Conservation (phyloP, 2,888 invertebrate species). For the Trilocha varians region DNA sequence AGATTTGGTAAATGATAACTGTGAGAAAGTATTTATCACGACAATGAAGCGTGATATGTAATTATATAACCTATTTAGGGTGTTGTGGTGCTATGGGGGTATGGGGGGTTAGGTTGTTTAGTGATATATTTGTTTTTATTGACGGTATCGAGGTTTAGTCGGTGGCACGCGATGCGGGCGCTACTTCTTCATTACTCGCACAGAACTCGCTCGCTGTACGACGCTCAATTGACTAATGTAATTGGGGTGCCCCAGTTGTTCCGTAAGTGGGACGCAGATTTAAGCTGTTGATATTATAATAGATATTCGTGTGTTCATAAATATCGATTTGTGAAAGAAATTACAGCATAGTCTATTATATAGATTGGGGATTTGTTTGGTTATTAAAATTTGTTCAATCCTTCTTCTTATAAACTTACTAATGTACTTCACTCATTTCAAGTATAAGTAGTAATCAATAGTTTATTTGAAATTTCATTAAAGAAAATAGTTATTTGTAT, state of each 20-base stretch:
- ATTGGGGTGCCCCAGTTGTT: constrained; percentile 26
- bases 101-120: constrained; percentile 24
- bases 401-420: too few relatives aligned
- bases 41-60: constrained; percentile 71
- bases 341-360: too few relatives aligned
- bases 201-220: constrained; percentile 25
- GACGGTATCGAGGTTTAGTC: constrained; percentile 34
- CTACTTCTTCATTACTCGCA: constrained; percentile 33
- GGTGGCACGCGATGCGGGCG: constrained; percentile 50
- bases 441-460: too few relatives aligned
- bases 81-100: constrained; percentile 40
- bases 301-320: constrained; percentile 1
- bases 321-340: too few relatives aligned
- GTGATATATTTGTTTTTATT: constrained; percentile 63
- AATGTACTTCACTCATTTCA: too few relatives aligned
- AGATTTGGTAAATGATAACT: constrained; percentile 74
- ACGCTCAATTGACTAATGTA: constrained; percentile 45
- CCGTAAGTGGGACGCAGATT: constrained; percentile 7
- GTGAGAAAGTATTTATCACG: constrained; percentile 74
- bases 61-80: constrained; percentile 67
- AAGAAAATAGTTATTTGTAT: too few relatives aligned
- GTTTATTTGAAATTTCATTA: too few relatives aligned
- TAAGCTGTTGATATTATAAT: constrained; percentile 2
- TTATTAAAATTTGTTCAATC: too few relatives aligned
- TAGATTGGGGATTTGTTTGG: too few relatives aligned